phyloP scores from a whole-genome alignment of 2,113 vertebrate genomes.

The Turnix velox region DNA sequence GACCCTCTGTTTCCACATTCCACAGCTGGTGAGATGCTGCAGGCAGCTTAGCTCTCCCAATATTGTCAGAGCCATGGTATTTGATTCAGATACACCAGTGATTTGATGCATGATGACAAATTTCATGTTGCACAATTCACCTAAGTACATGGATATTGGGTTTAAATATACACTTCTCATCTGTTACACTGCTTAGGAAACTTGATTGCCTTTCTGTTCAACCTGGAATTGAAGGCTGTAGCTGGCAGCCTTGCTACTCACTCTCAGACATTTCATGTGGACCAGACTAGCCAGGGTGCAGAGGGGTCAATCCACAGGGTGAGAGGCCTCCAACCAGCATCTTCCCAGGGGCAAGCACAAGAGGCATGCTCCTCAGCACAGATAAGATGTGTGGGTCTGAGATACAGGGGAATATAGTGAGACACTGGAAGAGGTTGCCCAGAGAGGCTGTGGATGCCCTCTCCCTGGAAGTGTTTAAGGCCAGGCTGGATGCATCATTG shows the following conservation, averaged over 20 bases:
- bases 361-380: not conserved
- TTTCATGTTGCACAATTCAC: conserved; percentile 42
- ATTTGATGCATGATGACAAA: conserved; percentile 47
- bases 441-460: no score
- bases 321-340: not conserved
- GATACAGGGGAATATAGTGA: not conserved
- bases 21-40: not conserved
- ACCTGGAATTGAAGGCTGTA: not conserved
- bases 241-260: not conserved
- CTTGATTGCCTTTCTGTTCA: conserved; percentile 30
- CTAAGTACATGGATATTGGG: conserved; percentile 35
- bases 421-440: no score
- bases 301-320: not conserved
- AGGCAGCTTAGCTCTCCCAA: not conserved
- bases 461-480: no score
- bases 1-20: not conserved
- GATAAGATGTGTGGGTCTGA: not conserved
- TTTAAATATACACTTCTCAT: conserved; percentile 64
- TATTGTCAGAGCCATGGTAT: not conserved
- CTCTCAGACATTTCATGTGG: not conserved
- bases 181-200: conserved; percentile 39
- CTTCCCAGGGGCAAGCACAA: not conserved
- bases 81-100: conserved; percentile 24
- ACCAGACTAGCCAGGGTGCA: not conserved
- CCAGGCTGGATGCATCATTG: no score